These are phyloP conservation scores for Eubasilissa splendida DNA, from an alignment of 2,888 invertebrate genomes.

Conservation along the genomic window DNA sequence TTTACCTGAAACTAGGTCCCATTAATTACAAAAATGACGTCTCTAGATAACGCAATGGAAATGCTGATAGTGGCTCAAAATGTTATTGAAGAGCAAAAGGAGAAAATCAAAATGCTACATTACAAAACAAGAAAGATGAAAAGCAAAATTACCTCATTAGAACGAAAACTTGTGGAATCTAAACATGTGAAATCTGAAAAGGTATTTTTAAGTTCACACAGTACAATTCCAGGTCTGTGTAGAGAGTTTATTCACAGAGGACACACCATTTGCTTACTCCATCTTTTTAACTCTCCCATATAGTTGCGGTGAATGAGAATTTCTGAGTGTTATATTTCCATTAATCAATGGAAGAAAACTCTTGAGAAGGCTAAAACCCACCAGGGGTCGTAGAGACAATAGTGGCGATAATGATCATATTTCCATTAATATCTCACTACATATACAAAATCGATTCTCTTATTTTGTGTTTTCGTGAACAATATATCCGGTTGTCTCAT, in stretches of 20 bases:
- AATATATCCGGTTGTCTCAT: no score
- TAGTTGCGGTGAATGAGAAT: no score
- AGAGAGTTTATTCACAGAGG: neutral
- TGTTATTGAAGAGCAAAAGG: constrained; percentile 29
- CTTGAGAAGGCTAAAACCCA: no score
- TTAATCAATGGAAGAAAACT: no score
- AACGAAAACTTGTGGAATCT: constrained; percentile 13
- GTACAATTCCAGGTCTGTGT: neutral
- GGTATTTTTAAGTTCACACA: neutral
- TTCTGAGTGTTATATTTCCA: no score
- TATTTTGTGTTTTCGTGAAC: no score
- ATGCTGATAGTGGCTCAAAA: constrained; percentile 37
- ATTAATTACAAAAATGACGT: constrained; percentile 28
- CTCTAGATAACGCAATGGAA: constrained; percentile 29
- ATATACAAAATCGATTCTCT: no score
- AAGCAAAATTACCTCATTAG: constrained; percentile 24
- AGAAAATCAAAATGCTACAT: constrained; percentile 30
- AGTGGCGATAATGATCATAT: no score
- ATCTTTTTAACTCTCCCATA: no score
- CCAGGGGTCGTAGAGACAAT: no score
- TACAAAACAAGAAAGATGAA: constrained; percentile 31
- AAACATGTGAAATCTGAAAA: constrained; percentile 2
- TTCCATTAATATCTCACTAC: no score
- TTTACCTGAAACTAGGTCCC: neutral
- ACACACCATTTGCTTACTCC: no score